Evolutionary conservation across 2,797 vertebrate species (phyloP), one percentile per base, ranked within the genome.

Genomic region (Acanthurus tractus): DNA sequence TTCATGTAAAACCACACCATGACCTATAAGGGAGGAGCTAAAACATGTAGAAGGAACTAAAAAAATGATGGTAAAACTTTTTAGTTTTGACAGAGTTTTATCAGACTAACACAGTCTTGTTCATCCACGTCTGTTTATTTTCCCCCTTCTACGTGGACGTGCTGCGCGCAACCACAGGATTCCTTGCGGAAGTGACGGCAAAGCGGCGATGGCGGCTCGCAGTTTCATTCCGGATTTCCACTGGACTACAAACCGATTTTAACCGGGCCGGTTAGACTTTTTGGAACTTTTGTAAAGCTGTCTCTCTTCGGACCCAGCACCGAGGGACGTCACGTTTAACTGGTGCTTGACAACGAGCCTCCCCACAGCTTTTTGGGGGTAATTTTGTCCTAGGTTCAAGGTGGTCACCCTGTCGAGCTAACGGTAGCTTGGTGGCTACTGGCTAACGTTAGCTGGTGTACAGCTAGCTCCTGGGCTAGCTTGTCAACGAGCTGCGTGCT

Each of bases 191-290:
- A 96, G 94, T 96, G 95, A 96, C 94, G 94, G 88, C 82, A 89
- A 68, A 46, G 65, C 84, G 90, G 88, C 83, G 85, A 96, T 96
- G 96, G 96, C 95, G 95, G 95, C 95, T 93, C 93, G 92, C 96
- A 95, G 94, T 88, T 94, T 89, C 92, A 93, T 96, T 94, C 93
- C 93, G 95, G 95, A 95, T 95, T 90, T 92, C 89, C 77, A 93
- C 88, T 91, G 92, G 93, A 93, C 92, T 93, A 92, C 93, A 94
- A 91, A 89, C 92, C 68, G 88, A 89, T 90, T 92, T 84, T 88
- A 91, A 79, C 91, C 87, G 79, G 87, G 57, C 87, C 88, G 88
- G 88, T 68, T 85, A 54, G 75, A 91, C 89, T 94, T 93, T 84
- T 49, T 38, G 75, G 63, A 84, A 92, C 89, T 93, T 88, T 76